Percentiles rank a stretch among this genome's conserved stretches.
Evolutionary conservation across 1,140 invertebrate genomes (phyloP).

Genomic region (Drosophila sp.): DNA sequence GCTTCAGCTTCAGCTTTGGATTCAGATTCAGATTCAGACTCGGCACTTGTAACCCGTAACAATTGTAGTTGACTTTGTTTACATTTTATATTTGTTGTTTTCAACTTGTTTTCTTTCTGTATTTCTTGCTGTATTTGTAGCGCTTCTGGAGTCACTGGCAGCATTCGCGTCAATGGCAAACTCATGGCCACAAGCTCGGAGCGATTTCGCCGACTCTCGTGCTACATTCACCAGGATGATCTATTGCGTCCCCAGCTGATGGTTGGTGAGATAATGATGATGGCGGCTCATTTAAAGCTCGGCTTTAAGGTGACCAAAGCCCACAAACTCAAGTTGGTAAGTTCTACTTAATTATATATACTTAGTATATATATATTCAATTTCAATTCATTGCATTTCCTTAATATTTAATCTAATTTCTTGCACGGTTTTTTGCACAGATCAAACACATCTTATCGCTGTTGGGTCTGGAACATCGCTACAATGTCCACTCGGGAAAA

Average conservation of each 20-base stretch:
- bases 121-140: constrained; percentile 69
- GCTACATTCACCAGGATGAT: constrained; percentile 97
- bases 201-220: constrained; percentile 91
- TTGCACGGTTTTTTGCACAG: constrained; percentile 31
- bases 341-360: constrained; percentile 6
- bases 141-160: constrained; percentile 87
- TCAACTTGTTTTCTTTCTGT: constrained; percentile 18
- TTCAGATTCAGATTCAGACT: constrained; percentile 21
- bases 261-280: constrained; percentile 93
- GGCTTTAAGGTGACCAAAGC: constrained; percentile 86
- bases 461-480: constrained; percentile 88
- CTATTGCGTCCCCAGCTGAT: constrained; percentile 91
- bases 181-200: constrained; percentile 89
- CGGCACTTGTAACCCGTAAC: background rate
- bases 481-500: constrained; percentile 88
- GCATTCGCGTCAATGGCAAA: constrained; percentile 91
- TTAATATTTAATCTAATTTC: background rate
- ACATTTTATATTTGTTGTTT: constrained; percentile 13
- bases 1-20: too few species aligned
- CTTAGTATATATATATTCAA: background rate
- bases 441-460: constrained; percentile 90
- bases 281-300: constrained; percentile 94
- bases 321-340: constrained; percentile 74
- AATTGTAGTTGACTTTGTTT: constrained; percentile 17
- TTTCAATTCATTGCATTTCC: background rate